phyloP scores from a whole-genome alignment of 2,797 vertebrate species.

The Sebastes oblongus region DNA sequence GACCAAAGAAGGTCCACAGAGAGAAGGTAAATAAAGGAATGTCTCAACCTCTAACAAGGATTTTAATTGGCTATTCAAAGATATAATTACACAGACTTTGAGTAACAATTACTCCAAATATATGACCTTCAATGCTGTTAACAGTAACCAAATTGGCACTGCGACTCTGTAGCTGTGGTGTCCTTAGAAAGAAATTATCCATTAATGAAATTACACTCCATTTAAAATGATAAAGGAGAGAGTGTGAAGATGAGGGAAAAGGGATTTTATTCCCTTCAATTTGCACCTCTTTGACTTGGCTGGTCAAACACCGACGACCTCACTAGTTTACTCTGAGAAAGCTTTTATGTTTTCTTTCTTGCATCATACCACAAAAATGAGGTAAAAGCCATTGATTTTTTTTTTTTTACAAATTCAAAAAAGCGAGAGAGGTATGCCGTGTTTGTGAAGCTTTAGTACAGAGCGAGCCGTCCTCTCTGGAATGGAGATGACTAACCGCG shows the following conservation, averaged over 20 bases:
- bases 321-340: neutral
- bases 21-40: slow-evolving; percentile 77
- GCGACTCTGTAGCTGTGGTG: slow-evolving; percentile 44
- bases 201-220: slow-evolving; percentile 59
- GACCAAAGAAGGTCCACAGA: slow-evolving; percentile 62
- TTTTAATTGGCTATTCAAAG: slow-evolving; percentile 80
- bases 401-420: neutral
- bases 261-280: neutral
- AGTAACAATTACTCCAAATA: slow-evolving; percentile 78
- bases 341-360: neutral
- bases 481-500: slow-evolving; percentile 7
- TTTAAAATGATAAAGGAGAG: slow-evolving; percentile 43
- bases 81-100: slow-evolving; percentile 77
- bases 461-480: neutral
- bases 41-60: slow-evolving; percentile 71
- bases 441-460: neutral
- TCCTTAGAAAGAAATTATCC: slow-evolving; percentile 50
- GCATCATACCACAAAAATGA: neutral
- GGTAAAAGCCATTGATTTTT: neutral
- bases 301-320: neutral
- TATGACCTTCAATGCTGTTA: slow-evolving; percentile 76
- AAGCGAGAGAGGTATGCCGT: neutral
- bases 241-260: slow-evolving; percentile 19
- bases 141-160: slow-evolving; percentile 65
- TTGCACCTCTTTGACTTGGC: slow-evolving; percentile 18